Base-by-base conservation (phyloP, 2,888 invertebrate genomes). In the Phorcus lineatus region DNA sequence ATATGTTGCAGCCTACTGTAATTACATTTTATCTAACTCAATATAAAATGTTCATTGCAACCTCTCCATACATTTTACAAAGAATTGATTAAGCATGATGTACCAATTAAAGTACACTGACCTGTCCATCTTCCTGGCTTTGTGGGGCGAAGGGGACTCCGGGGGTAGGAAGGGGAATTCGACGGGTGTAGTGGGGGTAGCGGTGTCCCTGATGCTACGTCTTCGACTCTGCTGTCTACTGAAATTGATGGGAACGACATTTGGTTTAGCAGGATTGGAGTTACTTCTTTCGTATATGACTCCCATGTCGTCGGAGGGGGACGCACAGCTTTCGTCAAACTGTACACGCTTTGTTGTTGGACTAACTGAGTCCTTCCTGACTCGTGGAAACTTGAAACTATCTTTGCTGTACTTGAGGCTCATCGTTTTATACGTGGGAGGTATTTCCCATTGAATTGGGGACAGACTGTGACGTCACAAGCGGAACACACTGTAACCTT, bases 381-480 rank as follows among this genome's bases (percentile, higher is more conserved):
- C 16, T 62, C 22, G 62, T 28, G 62, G 62, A 62, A 28, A 62
- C 28, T 62, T 62, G 28, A 62, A 62, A 24, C 24, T 62, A 28
- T 62, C 62, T 62, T 62, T 62, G 28, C 28, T 24, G 28, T 62
- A 28, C 62, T 62, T 62, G 62, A 62, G 62, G 24, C 62, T 62
- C 62, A 62, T 62, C 16, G n/a, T 28, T 62, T 28, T 62, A 47
- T 47, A 62, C 62, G 62, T 62, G 62, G 62, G 62, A 28, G 62
- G 28, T 13, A 62, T 28, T 7, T 62, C 24, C 28, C 62, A 62
- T 28, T 62, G 62, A 62, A 62, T 16, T 13, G 28, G 11, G 13
- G 24, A 62, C 28, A 62, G 62, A 22, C 62, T 62, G 62, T 62
- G 62, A 62, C 62, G 62, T 62, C 62, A 62, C 62, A 62, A 28